Conservation (phyloP, 2,888 invertebrate genomes). For the Bombylius discolor region DNA sequence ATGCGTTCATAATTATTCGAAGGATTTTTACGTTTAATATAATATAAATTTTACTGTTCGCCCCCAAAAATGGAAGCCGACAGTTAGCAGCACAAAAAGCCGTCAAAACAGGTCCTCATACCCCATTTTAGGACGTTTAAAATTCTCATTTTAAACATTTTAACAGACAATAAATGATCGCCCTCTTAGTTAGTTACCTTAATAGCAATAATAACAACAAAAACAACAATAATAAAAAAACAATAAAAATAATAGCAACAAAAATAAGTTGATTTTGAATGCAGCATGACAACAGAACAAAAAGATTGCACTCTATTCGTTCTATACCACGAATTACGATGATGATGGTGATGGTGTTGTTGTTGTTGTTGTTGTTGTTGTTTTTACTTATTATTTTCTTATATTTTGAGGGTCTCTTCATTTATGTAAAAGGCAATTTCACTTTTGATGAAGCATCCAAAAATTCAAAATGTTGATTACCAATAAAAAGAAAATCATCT, state of each 20-base stretch:
- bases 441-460: conserved; percentile 2
- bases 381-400: too few relatives aligned
- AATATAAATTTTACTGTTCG: conserved; percentile 11
- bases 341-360: too few relatives aligned
- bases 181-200: conserved; percentile 2
- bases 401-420: background rate
- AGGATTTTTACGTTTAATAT: conserved; percentile 10
- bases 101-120: conserved; percentile 21
- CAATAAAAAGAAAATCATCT: too few relatives aligned
- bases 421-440: conserved; percentile 2
- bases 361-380: background rate
- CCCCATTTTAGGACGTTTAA: conserved; percentile 5
- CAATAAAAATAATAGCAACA: too few relatives aligned
- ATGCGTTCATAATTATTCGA: conserved; percentile 13
- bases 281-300: too few relatives aligned
- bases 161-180: conserved; percentile 9
- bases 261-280: too few relatives aligned
- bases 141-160: conserved; percentile 5
- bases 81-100: conserved; percentile 11
- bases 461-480: background rate
- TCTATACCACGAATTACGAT: too few relatives aligned
- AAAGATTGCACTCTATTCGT: too few relatives aligned
- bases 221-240: too few relatives aligned
- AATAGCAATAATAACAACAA: too few relatives aligned
- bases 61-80: conserved; percentile 12